Evolutionary conservation across 1,140 invertebrate genomes (phyloP), one percentile per base, ranked within the genome.

Genomic region (Subanguina moxae): DNA sequence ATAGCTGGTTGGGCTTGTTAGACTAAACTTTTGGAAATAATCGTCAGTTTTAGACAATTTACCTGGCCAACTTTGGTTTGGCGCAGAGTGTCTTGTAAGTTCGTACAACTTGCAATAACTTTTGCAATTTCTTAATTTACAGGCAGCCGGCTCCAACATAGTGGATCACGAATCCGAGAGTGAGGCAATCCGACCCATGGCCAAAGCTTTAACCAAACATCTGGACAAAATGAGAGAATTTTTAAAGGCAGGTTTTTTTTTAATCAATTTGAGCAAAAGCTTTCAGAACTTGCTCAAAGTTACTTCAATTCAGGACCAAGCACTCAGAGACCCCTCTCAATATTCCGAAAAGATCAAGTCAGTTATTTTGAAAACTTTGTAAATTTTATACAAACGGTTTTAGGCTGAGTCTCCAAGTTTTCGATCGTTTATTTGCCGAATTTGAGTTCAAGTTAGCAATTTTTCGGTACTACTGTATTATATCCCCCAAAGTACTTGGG

Each of bases 11-110:
- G 32, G 32, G 3, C 11, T 38, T 38, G 3, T 5, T 3, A 5
- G 32, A 5, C 32, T 3, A 38, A 38, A 38, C 32, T 11, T 5
- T 11, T 11, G 11, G 32, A 38, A 38, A 3, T 38, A 38, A 38
- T 38, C 32, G 11, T 38, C 3, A 38, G 11, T 5, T 38, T 93
- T 96, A 83, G 94, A 97, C 82, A 96, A 94, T 85, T 85, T 98
- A 21, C 92, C 93, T 23, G 94, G 94, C 0, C 95, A 98, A 84
- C 86, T 98, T 17, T 98, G 95, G 95, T 98, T 98, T 86, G 94
- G 94, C n/a, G 95, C 95, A 43, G 95, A 98, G 84, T 86, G 85
- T 73, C 72, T 86, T 19, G 48, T 52, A 52, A 52, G n/a, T 25
- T 7, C 17, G 48, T 15, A 52, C 23, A 52, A 52, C 3, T 7